A percentile compares a stretch with the other conserved stretches of the same genome.
phyloP scores from a whole-genome alignment of 2,797 vertebrate genomes.

The Sebastes diploproa region DNA sequence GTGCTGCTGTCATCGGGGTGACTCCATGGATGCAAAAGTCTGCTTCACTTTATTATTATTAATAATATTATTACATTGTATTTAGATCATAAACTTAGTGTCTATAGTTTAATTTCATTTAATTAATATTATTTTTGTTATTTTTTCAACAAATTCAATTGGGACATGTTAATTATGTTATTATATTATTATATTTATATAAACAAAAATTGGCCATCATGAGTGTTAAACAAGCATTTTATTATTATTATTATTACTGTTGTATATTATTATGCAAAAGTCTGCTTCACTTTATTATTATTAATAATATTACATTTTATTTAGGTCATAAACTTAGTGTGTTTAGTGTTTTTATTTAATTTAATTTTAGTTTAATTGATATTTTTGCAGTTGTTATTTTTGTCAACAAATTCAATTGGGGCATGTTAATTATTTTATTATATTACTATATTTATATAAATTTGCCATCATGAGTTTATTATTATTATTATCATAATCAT shows the following conservation, averaged over 20 bases:
- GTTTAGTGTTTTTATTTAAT: too few species aligned
- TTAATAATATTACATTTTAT: too few species aligned
- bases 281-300: rapidly evolving
- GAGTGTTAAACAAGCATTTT: not conserved
- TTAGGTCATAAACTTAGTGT: too few species aligned
- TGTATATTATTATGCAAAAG: too few species aligned
- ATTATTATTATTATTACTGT: too few species aligned
- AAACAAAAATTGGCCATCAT: not conserved
- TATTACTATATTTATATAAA: not conserved
- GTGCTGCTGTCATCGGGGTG: not conserved
- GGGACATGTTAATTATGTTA: not conserved
- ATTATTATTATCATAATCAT: not conserved
- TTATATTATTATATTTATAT: not conserved
- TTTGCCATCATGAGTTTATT: too few species aligned
- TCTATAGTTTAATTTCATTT: not conserved
- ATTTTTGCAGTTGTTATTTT: too few species aligned
- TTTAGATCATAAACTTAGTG: not conserved
- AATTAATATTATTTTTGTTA: not conserved
- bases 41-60: not conserved
- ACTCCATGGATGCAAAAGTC: not conserved
- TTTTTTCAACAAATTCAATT: not conserved
- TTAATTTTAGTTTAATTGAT: too few species aligned
- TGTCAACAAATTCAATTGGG: too few species aligned
- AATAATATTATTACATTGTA: not conserved
- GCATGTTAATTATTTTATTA: too few species aligned